Conservation (phyloP, 1,140 invertebrate species). For the Littorina saxatilis region DNA sequence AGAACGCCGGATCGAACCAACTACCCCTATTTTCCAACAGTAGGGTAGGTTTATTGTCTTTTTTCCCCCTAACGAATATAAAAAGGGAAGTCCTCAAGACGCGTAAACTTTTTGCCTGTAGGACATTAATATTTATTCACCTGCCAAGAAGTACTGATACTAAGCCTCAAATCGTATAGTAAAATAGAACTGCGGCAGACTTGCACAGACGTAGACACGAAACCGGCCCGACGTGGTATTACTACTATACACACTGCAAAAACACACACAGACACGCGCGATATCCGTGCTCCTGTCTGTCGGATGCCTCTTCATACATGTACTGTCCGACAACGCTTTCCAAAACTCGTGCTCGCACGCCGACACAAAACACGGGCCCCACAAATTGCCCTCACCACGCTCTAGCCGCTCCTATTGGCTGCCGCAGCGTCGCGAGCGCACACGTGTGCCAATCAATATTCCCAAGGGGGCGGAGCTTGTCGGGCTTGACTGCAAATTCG, state of each 20-base stretch:
- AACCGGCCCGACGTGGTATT: not conserved
- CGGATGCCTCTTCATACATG: not conserved
- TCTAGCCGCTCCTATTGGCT: conserved; percentile 22
- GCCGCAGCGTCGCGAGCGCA: not conserved
- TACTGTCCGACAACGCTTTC: conserved; percentile 15
- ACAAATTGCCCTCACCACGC: conserved; percentile 8
- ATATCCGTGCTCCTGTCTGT: conserved; percentile 6
- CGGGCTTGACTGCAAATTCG: not conserved
- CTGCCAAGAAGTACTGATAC: too few relatives aligned
- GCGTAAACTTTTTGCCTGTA: too few relatives aligned
- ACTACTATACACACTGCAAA: not conserved
- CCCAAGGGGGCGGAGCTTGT: conserved; percentile 13
- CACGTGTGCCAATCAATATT: conserved; percentile 36
- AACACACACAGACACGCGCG: not conserved
- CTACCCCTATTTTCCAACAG: not conserved
- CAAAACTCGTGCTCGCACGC: conserved; percentile 17
- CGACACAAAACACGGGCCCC: conserved; percentile 24
- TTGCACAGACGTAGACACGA: not conserved
- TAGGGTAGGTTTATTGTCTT: not conserved
- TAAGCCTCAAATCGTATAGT: too few relatives aligned
- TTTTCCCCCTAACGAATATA: too few relatives aligned
- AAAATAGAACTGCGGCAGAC: not conserved
- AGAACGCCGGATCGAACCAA: not conserved
- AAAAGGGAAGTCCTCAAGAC: too few relatives aligned
- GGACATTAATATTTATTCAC: too few relatives aligned